phyloP scores from a whole-genome alignment of 2,797 vertebrate genomes.

The Moxostoma hubbsi region DNA sequence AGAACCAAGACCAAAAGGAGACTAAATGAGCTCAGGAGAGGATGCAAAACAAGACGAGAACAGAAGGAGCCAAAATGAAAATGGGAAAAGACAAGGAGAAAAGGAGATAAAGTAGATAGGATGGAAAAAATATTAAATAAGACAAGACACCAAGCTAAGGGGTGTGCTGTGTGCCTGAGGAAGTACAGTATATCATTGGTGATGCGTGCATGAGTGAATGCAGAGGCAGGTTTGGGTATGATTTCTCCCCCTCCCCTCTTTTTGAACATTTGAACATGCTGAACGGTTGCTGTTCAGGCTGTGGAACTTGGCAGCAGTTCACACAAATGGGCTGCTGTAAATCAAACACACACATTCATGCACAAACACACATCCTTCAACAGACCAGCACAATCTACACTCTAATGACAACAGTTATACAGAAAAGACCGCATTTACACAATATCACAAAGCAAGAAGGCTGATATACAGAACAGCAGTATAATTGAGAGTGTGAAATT shows the following conservation, averaged over 20 bases:
- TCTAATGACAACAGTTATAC: not conserved
- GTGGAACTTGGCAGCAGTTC: not conserved
- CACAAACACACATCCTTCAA: not conserved
- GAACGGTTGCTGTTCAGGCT: not conserved
- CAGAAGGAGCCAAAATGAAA: not conserved
- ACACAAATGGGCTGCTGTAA: not conserved
- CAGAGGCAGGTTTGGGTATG: not conserved
- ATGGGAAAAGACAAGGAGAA: no score
- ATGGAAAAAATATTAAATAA: not conserved
- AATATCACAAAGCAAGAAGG: no score
- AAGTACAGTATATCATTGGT: no score
- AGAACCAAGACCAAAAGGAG: not conserved
- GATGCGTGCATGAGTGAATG: not conserved
- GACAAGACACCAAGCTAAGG: not conserved
- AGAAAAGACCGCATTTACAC: no score
- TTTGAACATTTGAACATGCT: not conserved
- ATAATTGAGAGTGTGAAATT: no score
- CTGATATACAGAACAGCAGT: no score
- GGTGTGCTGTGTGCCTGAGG: no score
- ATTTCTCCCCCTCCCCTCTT: no score
- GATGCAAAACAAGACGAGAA: not conserved
- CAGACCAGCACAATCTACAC: not conserved
- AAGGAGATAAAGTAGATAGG: no score
- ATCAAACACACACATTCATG: slow-evolving; percentile 4
- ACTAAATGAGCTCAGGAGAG: no score